These are phyloP conservation scores for Ranitomeya variabilis DNA, from an alignment of 2,113 vertebrate species.

Conservation along the genomic window DNA sequence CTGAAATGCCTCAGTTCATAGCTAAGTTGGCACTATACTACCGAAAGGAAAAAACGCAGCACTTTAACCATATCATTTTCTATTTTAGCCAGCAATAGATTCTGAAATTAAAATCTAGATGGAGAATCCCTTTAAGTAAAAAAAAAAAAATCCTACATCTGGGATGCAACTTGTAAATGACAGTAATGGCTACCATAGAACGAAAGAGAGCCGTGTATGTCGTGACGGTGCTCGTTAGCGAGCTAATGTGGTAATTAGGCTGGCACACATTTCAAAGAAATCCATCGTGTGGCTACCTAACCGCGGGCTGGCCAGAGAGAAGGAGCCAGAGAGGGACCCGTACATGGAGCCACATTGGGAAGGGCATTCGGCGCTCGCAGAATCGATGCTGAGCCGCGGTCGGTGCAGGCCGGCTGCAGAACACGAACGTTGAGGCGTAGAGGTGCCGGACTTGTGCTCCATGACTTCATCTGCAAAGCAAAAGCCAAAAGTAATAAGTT, in stretches of 20 bases:
- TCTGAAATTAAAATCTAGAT: neutral
- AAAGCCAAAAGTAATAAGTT: neutral
- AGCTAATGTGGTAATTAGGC: conserved; percentile 92
- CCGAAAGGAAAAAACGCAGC: neutral
- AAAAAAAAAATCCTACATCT: too few species aligned
- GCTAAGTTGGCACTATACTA: neutral
- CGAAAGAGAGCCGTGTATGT: conserved; percentile 53
- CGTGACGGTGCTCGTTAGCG: conserved; percentile 75
- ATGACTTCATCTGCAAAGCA: conserved; percentile 81
- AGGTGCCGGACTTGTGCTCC: conserved; percentile 90
- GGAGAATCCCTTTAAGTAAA: neutral
- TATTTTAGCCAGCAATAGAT: neutral
- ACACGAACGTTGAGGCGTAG: conserved; percentile 91
- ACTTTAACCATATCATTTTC: neutral
- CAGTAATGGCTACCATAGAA: conserved; percentile 34
- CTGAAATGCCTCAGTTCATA: neutral
- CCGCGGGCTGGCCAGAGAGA: conserved; percentile 74
- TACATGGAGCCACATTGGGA: conserved; percentile 83
- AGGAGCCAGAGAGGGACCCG: conserved; percentile 81
- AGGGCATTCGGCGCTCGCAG: conserved; percentile 69
- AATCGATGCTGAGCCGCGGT: conserved; percentile 90
- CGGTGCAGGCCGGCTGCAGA: conserved; percentile 86
- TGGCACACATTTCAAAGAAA: conserved; percentile 99
- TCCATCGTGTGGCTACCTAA: conserved; percentile 98
- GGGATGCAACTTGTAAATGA: neutral